Base-by-base conservation (phyloP, 2,797 vertebrate species). In the Siniperca scherzeri region DNA sequence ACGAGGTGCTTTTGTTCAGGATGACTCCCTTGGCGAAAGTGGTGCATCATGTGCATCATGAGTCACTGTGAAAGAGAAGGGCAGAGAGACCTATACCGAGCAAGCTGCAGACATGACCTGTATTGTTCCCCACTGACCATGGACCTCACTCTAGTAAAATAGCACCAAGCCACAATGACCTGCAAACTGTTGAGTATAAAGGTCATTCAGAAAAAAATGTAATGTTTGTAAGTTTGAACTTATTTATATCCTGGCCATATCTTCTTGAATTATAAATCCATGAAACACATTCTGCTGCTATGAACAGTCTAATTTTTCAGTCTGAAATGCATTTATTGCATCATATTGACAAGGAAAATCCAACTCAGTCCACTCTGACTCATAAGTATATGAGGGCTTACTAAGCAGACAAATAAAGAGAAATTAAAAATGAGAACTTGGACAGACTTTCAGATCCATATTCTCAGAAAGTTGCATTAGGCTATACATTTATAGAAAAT, bases 11-110 rank as follows among this genome's bases (percentile, higher is more conserved):
- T 91, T 93, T 92, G 89, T 93, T 93, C 70, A 70, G 55, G 84
- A 94, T 96, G 94, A 96, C 77, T 96, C 94, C 93, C 79, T 86
- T 85, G 80, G 94, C 89, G 92, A 95, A 95, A 96, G 95, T 91
- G 74, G 90, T 77, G 90, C 89, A 89, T 95, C 95, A 95, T 94
- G 93, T 95, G 93, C 87, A 92, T 84, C 89, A 88, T 96, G 95
- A 96, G 93, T 96, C 94, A 95, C 70, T 70, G 62, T 59, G 66
- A 83, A 78, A 81, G 70, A 85, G 84, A 76, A 87, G 84, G 70
- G 61, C 71, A 89, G 71, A 73, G 27, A 87, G 81, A 89, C 81
- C 73, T 61, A 76, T 77, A 78, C 46, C 13, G 53, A 70, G 74
- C 86, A 88, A 85, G 86, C 67, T 87, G 76, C 85, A 90, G 91